A percentile compares a stretch with the other conserved stretches of the same genome.
These are phyloP conservation scores for Gymnobelideus leadbeateri DNA, from an alignment of 2,113 vertebrate genomes.

Conservation along the genomic window DNA sequence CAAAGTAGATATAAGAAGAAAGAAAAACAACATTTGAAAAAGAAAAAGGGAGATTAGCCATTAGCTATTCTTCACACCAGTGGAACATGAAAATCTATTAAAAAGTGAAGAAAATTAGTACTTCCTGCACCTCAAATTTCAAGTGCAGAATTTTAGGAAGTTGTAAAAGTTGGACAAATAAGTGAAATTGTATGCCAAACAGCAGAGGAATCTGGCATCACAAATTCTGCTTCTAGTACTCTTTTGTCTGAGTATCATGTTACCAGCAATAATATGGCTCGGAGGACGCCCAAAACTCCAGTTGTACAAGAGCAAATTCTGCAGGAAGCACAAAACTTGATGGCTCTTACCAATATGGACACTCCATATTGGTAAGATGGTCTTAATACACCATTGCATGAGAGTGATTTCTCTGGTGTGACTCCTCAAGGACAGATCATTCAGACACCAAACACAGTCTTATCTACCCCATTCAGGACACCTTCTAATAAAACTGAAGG, in stretches of 20 bases:
- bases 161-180: slow-evolving; percentile 97
- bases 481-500: no score
- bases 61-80: slow-evolving; percentile 98
- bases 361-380: slow-evolving; percentile 98
- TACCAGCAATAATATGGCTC: slow-evolving; percentile 92
- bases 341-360: slow-evolving; percentile 99
- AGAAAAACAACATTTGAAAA: slow-evolving; percentile 97
- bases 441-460: slow-evolving; percentile 42
- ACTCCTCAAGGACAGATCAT: slow-evolving; percentile 91
- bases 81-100: slow-evolving; percentile 97
- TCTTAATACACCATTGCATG: slow-evolving; percentile 96
- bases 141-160: slow-evolving; percentile 95
- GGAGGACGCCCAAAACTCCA: slow-evolving; percentile 94
- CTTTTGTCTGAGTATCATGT: slow-evolving; percentile 99
- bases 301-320: slow-evolving; percentile 96
- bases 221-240: slow-evolving; percentile 95
- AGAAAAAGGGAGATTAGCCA: slow-evolving; percentile 96
- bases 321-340: slow-evolving; percentile 99
- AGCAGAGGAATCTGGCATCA: slow-evolving; percentile 95
- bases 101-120: slow-evolving; percentile 97
- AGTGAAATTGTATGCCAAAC: slow-evolving; percentile 97
- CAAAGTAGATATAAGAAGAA: slow-evolving; percentile 96
- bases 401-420: slow-evolving; percentile 98
- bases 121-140: slow-evolving; percentile 97
- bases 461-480: no score